Evolutionary conservation across 2,113 vertebrate genomes (phyloP).

Genomic region (Calypte anna): DNA sequence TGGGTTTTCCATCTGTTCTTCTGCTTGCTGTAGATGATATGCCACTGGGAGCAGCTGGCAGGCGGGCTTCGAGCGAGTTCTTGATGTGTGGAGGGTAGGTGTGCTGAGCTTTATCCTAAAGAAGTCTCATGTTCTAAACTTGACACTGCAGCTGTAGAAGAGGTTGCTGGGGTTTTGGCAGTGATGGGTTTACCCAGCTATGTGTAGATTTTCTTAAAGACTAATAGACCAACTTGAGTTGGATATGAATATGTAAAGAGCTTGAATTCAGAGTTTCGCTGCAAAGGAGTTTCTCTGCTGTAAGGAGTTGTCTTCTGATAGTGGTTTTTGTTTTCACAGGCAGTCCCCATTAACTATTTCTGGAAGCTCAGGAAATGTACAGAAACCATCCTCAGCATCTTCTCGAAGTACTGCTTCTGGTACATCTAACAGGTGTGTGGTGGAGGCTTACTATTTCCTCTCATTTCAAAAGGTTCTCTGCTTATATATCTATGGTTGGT

Average conservation of each 20-base stretch:
- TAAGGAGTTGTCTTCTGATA: neutral
- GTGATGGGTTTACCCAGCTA: neutral
- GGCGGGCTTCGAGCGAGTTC: slow-evolving; percentile 90
- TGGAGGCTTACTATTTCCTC: neutral
- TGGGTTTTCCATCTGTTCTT: slow-evolving; percentile 6
- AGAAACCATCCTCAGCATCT: slow-evolving; percentile 69
- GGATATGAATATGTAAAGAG: neutral
- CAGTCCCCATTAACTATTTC: slow-evolving; percentile 72
- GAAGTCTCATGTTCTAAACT: slow-evolving; percentile 9
- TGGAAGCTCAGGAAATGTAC: slow-evolving; percentile 70
- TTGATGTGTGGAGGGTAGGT: slow-evolving; percentile 93
- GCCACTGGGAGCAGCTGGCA: slow-evolving; percentile 81
- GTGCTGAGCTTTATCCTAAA: slow-evolving; percentile 6
- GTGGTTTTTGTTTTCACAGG: slow-evolving; percentile 41
- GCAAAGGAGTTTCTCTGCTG: neutral
- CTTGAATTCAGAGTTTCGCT: neutral
- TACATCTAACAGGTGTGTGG: slow-evolving; percentile 55
- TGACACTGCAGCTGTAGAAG: neutral
- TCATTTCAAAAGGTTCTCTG: neutral
- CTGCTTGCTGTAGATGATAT: slow-evolving; percentile 83
- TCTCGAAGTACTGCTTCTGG: slow-evolving; percentile 64
- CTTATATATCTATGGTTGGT: fast-evolving
- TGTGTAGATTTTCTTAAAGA: neutral
- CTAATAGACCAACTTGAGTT: neutral
- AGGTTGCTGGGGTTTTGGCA: neutral